Evolutionary conservation across 2,113 vertebrate genomes (phyloP).

Genomic region (Prinia subflava): DNA sequence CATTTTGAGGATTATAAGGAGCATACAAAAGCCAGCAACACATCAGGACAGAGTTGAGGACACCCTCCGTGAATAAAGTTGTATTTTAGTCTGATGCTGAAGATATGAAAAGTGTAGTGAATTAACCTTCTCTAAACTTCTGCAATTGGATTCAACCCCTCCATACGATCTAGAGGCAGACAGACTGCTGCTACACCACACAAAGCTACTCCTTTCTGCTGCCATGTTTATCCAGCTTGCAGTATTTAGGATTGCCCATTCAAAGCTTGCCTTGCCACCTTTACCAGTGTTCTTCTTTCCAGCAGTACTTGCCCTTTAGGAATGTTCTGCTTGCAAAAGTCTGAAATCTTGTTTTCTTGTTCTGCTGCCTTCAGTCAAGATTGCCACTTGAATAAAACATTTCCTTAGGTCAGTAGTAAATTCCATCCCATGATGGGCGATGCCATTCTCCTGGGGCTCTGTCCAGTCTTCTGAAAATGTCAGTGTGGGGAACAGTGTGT

Average conservation of each 20-base stretch:
- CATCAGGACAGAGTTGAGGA: background rate
- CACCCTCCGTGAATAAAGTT: background rate
- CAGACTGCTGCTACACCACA: background rate
- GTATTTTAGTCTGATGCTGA: background rate
- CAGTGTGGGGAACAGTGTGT: background rate
- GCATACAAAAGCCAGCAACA: background rate
- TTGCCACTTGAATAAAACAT: background rate
- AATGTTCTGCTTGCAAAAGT: background rate
- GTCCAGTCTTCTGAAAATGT: background rate
- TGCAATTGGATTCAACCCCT: background rate
- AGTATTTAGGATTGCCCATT: background rate
- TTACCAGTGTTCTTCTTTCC: background rate
- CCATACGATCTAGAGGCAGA: background rate
- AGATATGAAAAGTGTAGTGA: rapidly evolving
- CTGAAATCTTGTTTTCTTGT: background rate
- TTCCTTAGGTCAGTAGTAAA: background rate
- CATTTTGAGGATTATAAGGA: background rate
- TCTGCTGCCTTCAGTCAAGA: background rate
- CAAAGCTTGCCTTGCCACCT: background rate
- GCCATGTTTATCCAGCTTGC: background rate
- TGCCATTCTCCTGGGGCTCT: background rate
- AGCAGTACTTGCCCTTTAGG: background rate
- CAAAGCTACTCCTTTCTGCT: background rate
- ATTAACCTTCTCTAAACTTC: background rate
- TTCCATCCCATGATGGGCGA: background rate